Percentiles rank a stretch among this genome's conserved stretches.
phyloP scores from a whole-genome alignment of 2,888 invertebrate genomes.

The Panzeria rudis region DNA sequence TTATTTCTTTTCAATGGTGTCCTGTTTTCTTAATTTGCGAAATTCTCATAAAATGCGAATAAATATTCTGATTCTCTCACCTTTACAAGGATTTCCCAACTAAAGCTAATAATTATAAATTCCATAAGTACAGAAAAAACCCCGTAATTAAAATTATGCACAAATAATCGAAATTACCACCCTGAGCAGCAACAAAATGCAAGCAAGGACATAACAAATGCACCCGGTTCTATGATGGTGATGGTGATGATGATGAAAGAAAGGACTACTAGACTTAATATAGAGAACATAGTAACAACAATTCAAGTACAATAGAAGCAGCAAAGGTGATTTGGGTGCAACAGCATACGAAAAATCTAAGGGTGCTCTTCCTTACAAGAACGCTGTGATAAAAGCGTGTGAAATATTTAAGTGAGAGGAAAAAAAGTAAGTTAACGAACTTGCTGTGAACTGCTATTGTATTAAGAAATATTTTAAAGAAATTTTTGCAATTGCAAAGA shows the following conservation, averaged over 20 bases:
- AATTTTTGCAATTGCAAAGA: slow-evolving; percentile 13
- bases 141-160: slow-evolving; percentile 60
- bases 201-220: slow-evolving; percentile 44
- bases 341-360: slow-evolving; percentile 19
- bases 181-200: slow-evolving; percentile 31
- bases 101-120: slow-evolving; percentile 57
- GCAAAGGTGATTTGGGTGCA: slow-evolving; percentile 33
- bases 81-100: slow-evolving; percentile 14
- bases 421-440: neutral
- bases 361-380: slow-evolving; percentile 33
- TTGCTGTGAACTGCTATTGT: neutral
- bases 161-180: slow-evolving; percentile 40
- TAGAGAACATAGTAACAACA: slow-evolving; percentile 6
- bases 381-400: slow-evolving; percentile 42
- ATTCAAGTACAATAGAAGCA: slow-evolving; percentile 3
- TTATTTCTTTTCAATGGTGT: neutral
- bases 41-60: slow-evolving; percentile 41
- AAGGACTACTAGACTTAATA: neutral
- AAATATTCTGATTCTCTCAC: slow-evolving; percentile 16
- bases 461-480: slow-evolving; percentile 10
- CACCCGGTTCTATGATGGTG: slow-evolving; percentile 40
- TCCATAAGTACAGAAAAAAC: neutral
- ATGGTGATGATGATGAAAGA: neutral
- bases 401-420: slow-evolving; percentile 40
- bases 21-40: slow-evolving; percentile 31